Base-by-base conservation (phyloP, 1,140 invertebrate genomes). In the Ylistrum balloti region DNA sequence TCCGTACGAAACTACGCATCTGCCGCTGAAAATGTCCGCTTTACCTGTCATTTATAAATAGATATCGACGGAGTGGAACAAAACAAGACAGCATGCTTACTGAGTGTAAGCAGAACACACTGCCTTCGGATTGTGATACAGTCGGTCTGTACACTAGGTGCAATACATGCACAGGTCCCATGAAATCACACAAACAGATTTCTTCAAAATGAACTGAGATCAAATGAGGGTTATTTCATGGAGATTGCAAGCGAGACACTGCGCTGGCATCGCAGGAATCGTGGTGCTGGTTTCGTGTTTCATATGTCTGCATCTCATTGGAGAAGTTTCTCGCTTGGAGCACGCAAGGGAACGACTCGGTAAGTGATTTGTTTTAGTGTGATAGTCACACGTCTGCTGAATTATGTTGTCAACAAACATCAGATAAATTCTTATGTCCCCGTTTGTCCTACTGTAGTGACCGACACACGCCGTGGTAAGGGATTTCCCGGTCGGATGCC, bases 241-340 rank as follows among this genome's bases (percentile, higher is more conserved):
- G 89, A 90, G 86, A 90, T 85, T 90, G 89, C 86, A 86, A 87
- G n/a, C 74, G 86, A 90, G 86, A 88, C 86, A 56, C 33, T 86
- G 89, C 33, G 33, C 48, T n/a, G n/a, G 41, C 22, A 85, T 89
- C 5, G 38, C 89, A 56, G 86, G 86, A 20, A 41, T 87, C 22
- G n/a, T 89, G 48, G 87, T 90, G 32, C 34, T 91, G 20, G 17
- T 38, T 28, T n/a, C 89, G 85, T 88, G 86, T 85, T 45, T 89
- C 45, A 33, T 91, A 33, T 92, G 91, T 88, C 35, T 92, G 28
- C 90, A 92, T 86, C 90, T 92, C 35, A 86, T 92, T 13, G 90
- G 88, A 13, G 91, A 92, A 89, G 86, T 92, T 32, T 86, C 74
- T 33, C 88, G 86, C 22, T 87, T 92, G 11, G 91, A 92, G 85